phyloP scores from a whole-genome alignment of 2,113 vertebrate genomes.

The Balaeniceps rex region DNA sequence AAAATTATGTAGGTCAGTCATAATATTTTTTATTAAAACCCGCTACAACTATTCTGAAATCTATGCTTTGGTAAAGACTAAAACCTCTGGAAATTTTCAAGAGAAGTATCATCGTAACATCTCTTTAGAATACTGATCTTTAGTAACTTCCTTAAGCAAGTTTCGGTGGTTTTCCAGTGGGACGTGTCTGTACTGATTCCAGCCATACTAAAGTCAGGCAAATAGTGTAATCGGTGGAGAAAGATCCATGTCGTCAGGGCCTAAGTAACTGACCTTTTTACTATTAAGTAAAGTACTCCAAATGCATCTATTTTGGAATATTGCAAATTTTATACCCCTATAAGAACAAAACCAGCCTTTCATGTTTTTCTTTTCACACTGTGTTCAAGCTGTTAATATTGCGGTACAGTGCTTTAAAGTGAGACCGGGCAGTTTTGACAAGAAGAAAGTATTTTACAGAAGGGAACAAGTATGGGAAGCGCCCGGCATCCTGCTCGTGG shows the following conservation, averaged over 20 bases:
- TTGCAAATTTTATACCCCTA: not conserved
- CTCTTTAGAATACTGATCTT: not conserved
- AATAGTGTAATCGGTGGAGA: not conserved
- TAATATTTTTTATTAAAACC: not conserved
- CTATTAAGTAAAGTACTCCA: not conserved
- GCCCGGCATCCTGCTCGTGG: not conserved
- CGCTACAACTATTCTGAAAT: not conserved
- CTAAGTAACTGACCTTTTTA: not conserved
- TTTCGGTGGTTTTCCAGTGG: not conserved
- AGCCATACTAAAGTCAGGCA: not conserved
- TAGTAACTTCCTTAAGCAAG: not conserved
- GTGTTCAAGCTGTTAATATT: not conserved
- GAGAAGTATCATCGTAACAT: not conserved
- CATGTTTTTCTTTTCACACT: not conserved
- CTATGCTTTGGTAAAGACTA: not conserved
- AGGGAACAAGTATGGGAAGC: not conserved
- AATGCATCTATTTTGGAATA: not conserved
- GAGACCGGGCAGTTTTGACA: not conserved
- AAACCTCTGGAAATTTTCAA: not conserved
- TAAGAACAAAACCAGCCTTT: not conserved
- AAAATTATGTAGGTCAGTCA: not conserved
- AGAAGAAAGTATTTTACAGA: not conserved
- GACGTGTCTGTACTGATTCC: not conserved
- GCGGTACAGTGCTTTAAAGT: not conserved
- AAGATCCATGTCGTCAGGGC: not conserved